Conservation (phyloP, 2,113 vertebrate genomes). For the Oceanites oceanicus region DNA sequence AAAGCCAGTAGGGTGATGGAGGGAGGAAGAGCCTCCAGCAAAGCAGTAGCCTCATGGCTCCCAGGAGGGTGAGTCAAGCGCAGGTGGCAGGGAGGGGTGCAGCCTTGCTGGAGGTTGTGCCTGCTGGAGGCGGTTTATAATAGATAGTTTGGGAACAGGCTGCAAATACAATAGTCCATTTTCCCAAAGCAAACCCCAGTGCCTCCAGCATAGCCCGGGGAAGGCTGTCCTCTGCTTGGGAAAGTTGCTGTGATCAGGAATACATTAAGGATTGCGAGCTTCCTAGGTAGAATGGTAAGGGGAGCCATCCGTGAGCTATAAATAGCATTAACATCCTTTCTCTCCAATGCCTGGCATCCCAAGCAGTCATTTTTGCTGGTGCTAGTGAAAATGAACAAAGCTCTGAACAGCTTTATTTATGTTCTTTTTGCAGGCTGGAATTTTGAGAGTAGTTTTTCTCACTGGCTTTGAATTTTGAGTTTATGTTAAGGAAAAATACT, state of each 20-base stretch:
- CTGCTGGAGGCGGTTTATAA: background rate
- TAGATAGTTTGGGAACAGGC: background rate
- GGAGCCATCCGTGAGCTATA: background rate
- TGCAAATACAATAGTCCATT: background rate
- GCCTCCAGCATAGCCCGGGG: background rate
- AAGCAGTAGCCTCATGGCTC: background rate
- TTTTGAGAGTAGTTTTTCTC: background rate
- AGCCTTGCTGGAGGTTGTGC: background rate
- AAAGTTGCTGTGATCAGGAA: background rate
- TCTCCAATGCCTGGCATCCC: background rate
- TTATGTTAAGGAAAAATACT: background rate
- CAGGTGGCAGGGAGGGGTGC: background rate
- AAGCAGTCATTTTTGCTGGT: background rate
- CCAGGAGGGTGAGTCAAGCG: background rate
- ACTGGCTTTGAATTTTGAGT: background rate
- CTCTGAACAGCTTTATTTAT: background rate
- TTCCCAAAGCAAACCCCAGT: background rate
- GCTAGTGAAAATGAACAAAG: background rate
- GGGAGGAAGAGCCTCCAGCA: background rate
- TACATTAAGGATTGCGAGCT: background rate
- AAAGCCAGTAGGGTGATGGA: background rate
- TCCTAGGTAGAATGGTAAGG: background rate
- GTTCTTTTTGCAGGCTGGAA: background rate
- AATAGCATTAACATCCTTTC: constrained; percentile 6
- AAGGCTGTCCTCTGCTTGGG: background rate